These are phyloP conservation scores for Cossypha polioptera DNA, from an alignment of 2,797 vertebrate genomes.

Conservation along the genomic window DNA sequence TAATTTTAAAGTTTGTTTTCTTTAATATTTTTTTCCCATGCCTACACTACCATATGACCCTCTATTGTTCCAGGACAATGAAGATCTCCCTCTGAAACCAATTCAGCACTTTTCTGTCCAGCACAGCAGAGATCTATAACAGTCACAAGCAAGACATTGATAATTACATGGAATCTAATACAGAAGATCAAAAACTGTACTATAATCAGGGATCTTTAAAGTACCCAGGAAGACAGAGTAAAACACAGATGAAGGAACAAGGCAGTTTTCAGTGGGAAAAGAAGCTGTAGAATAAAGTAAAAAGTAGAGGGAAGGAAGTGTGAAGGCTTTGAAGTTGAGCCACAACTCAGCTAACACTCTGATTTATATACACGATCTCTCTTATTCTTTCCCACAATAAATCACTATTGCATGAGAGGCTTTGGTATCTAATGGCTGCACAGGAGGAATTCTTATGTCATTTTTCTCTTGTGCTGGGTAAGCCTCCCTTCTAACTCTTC, in stretches of 20 bases:
- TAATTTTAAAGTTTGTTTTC: not conserved
- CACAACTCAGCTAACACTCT: not conserved
- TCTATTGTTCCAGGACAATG: not conserved
- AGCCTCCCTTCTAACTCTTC: not conserved
- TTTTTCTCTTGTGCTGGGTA: not conserved
- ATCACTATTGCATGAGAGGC: not conserved
- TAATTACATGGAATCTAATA: not conserved
- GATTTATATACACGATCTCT: conserved; percentile 25
- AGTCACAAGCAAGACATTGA: not conserved
- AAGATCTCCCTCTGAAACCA: not conserved
- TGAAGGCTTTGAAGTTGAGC: conserved; percentile 43
- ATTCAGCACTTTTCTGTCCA: not conserved
- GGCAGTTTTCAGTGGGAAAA: not conserved
- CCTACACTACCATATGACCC: not conserved
- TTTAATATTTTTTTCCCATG: not conserved
- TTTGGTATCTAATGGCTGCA: conserved; percentile 13
- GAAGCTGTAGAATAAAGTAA: not conserved
- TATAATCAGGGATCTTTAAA: not conserved
- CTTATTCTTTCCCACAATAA: conserved; percentile 41
- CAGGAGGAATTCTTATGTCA: not conserved
- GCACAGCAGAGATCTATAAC: not conserved
- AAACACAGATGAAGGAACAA: not conserved
- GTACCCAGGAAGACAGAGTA: not conserved
- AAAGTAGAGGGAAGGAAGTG: conserved; percentile 11
- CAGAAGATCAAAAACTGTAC: not conserved